These are phyloP conservation scores for Netelia fuscicornis DNA, from an alignment of 2,888 invertebrate genomes.

Conservation along the genomic window DNA sequence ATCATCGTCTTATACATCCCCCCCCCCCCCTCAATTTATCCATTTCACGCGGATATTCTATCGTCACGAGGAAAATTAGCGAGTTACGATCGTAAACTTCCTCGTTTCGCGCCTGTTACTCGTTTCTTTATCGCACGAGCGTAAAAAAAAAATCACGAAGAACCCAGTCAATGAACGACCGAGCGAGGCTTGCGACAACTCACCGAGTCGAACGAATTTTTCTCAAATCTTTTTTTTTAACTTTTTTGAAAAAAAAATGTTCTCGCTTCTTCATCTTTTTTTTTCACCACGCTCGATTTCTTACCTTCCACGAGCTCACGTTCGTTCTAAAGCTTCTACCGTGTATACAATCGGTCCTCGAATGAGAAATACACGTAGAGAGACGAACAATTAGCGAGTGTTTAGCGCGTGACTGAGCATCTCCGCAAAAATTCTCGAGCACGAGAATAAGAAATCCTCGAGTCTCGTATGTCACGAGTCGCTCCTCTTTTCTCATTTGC, in stretches of 20 bases:
- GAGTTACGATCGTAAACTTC: constrained; percentile 22
- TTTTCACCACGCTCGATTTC: not conserved
- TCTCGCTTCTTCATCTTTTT: constrained; percentile 6
- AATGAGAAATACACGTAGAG: constrained; percentile 47
- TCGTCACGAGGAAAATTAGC: constrained; percentile 11
- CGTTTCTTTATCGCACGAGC: no score
- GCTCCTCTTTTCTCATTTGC: not conserved
- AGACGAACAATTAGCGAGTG: constrained; percentile 44
- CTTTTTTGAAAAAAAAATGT: no score
- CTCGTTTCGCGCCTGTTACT: constrained; percentile 1
- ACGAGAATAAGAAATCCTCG: constrained; percentile 22
- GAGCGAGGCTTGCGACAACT: not conserved
- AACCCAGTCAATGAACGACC: constrained; percentile 46
- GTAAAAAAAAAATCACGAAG: not conserved
- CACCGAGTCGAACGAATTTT: not conserved
- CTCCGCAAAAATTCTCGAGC: constrained; percentile 33
- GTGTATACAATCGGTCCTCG: constrained; percentile 49
- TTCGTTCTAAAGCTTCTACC: not conserved
- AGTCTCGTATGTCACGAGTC: constrained; percentile 28
- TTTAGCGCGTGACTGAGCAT: constrained; percentile 56
- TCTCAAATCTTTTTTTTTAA: not conserved
- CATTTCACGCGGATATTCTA: not conserved
- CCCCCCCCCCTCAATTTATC: no score
- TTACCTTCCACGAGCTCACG: constrained; percentile 13
- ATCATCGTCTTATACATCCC: no score